Evolutionary conservation across 2,888 invertebrate genomes (phyloP), one percentile per base, ranked within the genome.

Genomic region (Tenthredo mesomela): DNA sequence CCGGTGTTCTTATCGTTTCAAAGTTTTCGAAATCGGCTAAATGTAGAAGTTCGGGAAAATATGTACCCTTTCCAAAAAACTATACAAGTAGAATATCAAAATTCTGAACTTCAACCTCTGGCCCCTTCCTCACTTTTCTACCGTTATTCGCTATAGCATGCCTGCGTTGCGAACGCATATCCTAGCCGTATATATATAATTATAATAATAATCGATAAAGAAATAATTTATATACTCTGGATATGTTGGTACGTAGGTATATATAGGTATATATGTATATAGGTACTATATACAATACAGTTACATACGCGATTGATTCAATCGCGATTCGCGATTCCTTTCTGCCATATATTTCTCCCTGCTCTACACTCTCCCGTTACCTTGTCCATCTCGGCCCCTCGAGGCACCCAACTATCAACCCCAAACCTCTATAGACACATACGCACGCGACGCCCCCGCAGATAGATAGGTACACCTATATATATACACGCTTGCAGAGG

Each of bases 381-480:
- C 67, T 73, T 25, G 73, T 73, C 73, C 40, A 40, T 73, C 21
- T 43, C 73, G 43, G 73, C 73, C 73, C 73, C 43, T 43, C 73
- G 73, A 70, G 73, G 21, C 40, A 73, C 73, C 73, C 73, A n/a
- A 21, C 73, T 67, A 12, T 29, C 67, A 67, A 18, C 67, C 29
- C 67, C n/a, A 4, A 73, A 29, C 67, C 73, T 43, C 73, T 29
- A 25, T 25, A 43, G 21, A 12, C 73, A 37, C 43, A 18, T 21
- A 43, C 43, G 73, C 73, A 43, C 40, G 73, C 43, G 10, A 40
- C 70, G 70, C 70, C 70, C 70, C 70, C 70, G 70, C 70, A 9
- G 37, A 10, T n/a, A 47, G 47, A 15, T 47, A 3, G 47, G n/a
- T n/a, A n/a, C n/a, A n/a, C n/a, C 47, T 47, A 43, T 37, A 37